phyloP scores from a whole-genome alignment of 2,797 vertebrate genomes.

The Rhabdomys pumilio region DNA sequence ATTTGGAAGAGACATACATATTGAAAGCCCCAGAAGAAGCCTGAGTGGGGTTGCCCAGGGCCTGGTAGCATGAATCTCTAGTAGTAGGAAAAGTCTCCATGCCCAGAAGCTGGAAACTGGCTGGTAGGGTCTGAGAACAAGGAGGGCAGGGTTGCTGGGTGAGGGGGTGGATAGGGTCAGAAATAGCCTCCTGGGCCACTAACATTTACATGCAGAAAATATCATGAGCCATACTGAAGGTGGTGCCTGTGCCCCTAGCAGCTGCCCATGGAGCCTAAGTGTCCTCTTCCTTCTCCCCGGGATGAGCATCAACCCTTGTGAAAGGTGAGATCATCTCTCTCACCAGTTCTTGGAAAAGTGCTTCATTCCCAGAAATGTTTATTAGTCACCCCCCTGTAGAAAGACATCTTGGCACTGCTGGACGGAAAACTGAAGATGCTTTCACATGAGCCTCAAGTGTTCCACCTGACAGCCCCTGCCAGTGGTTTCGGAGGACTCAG shows the following conservation, averaged over 20 bases:
- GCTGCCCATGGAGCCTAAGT: background rate
- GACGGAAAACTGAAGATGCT: conserved; percentile 87
- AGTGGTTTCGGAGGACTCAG: background rate
- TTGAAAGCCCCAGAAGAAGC: background rate
- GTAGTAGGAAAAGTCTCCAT: background rate
- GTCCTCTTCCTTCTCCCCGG: background rate
- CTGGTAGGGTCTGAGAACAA: background rate
- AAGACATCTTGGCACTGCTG: conserved; percentile 86
- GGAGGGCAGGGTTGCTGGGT: accelerated
- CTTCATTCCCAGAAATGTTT: conserved; percentile 86
- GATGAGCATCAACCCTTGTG: background rate
- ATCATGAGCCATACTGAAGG: accelerated
- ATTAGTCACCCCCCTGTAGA: conserved; percentile 89
- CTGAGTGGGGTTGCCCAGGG: background rate
- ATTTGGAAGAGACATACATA: background rate
- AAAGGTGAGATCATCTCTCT: conserved; percentile 88
- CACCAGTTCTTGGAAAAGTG: conserved; percentile 85
- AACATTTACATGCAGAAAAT: background rate
- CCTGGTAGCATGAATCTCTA: background rate
- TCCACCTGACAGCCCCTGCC: conserved; percentile 41
- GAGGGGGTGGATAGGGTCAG: accelerated
- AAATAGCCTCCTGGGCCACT: accelerated
- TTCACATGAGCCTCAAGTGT: conserved; percentile 76
- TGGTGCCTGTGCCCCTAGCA: too few relatives aligned
- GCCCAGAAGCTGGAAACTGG: background rate